Conservation (phyloP, 2,797 vertebrate species). For the Lepilemur septentrionalis region DNA sequence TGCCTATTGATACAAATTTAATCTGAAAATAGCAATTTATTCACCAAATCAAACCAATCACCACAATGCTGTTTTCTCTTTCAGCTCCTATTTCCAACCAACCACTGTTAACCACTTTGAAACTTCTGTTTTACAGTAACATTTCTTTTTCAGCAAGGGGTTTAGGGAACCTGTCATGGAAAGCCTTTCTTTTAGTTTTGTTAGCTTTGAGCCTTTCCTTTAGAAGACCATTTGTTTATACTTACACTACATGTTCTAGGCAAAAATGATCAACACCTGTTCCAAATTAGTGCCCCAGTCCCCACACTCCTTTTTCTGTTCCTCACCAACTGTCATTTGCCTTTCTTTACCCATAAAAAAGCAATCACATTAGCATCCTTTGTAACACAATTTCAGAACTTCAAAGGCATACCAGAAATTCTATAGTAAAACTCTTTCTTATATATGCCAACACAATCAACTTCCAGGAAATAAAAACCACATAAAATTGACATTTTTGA, state of each 20-base stretch:
- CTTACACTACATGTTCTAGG: constrained; percentile 35
- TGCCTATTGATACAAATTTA: constrained; percentile 88
- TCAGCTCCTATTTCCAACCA: constrained; percentile 83
- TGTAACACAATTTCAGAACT: constrained; percentile 66
- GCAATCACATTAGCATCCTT: constrained; percentile 49
- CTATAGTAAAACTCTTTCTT: constrained; percentile 55
- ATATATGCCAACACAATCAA: constrained; percentile 55
- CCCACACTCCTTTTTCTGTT: background rate
- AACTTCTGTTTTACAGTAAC: constrained; percentile 75
- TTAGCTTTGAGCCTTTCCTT: constrained; percentile 29
- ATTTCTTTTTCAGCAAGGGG: constrained; percentile 49
- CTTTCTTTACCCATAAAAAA: constrained; percentile 67
- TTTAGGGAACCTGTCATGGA: constrained; percentile 32
- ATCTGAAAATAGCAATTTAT: constrained; percentile 89
- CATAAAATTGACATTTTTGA: constrained; percentile 60
- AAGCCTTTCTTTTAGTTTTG: constrained; percentile 47
- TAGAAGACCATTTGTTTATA: constrained; percentile 48
- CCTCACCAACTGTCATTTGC: constrained; percentile 14
- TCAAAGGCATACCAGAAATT: constrained; percentile 65
- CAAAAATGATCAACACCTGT: constrained; percentile 59
- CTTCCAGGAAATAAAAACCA: constrained; percentile 40
- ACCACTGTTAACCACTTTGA: constrained; percentile 81
- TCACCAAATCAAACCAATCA: constrained; percentile 87
- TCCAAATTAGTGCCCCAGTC: constrained; percentile 53
- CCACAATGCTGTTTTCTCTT: constrained; percentile 81